Conservation (phyloP, 1,140 invertebrate species). For the Drosophila lowei region DNA sequence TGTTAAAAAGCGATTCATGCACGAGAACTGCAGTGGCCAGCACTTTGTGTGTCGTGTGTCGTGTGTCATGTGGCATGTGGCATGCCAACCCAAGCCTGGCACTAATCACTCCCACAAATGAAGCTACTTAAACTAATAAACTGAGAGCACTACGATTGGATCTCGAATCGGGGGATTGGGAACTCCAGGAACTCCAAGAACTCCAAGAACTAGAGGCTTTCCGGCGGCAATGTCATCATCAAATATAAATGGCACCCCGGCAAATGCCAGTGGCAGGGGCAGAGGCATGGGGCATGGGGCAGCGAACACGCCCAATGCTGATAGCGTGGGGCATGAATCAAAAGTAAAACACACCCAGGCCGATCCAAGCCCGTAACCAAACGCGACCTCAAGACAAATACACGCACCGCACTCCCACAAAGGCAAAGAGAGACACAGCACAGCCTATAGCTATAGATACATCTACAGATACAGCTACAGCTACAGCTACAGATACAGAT, state of each 20-base stretch:
- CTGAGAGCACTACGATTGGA: conserved; percentile 57
- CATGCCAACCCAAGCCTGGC: neutral
- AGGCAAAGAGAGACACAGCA: conserved; percentile 9
- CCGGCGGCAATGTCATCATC: conserved; percentile 73
- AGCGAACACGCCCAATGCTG: conserved; percentile 69
- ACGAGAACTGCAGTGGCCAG: conserved; percentile 48
- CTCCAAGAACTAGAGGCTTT: neutral
- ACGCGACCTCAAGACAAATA: conserved; percentile 44
- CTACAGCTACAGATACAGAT: conserved; percentile 24
- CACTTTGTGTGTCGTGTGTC: conserved; percentile 37
- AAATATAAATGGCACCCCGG: conserved; percentile 38
- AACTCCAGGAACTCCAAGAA: too few species aligned
- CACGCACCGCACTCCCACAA: conserved; percentile 25
- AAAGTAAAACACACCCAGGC: conserved; percentile 72
- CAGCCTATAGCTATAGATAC: neutral
- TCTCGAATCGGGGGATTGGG: neutral
- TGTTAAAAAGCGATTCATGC: conserved; percentile 71
- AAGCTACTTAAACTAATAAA: conserved; percentile 79
- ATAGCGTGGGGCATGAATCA: conserved; percentile 70
- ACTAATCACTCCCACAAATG: conserved; percentile 74
- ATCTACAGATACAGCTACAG: conserved; percentile 14
- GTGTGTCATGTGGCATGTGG: conserved; percentile 10
- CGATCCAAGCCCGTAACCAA: neutral
- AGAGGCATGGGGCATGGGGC: neutral
- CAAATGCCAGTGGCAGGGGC: neutral